Evolutionary conservation across 2,888 invertebrate genomes (phyloP).

Genomic region (Dyspetes luteomarginatus): DNA sequence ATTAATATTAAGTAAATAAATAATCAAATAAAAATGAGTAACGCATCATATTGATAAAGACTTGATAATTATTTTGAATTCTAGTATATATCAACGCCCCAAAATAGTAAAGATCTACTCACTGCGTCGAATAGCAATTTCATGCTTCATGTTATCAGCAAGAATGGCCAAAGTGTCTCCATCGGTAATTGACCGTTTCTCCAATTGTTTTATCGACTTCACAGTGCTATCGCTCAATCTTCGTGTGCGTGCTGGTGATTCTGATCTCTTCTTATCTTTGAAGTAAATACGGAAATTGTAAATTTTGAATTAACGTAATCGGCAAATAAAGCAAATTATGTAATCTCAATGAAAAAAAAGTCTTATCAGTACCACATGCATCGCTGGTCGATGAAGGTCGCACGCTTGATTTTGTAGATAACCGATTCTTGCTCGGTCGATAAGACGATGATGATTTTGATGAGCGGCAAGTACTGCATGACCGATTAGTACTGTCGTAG

Average conservation of each 20-base stretch:
- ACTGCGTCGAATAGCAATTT: constrained; percentile 43
- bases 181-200: not conserved
- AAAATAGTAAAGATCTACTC: not conserved
- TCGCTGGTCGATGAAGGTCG: constrained; percentile 55
- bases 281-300: not conserved
- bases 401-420: constrained; percentile 22
- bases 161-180: constrained; percentile 48
- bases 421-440: constrained; percentile 9
- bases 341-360: too few relatives aligned
- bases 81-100: not conserved
- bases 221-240: constrained; percentile 24
- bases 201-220: constrained; percentile 12
- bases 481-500: not conserved
- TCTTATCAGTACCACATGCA: constrained; percentile 7
- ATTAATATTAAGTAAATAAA: not conserved
- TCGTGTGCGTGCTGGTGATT: constrained; percentile 11
- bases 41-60: too few relatives aligned
- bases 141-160: constrained; percentile 47
- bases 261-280: constrained; percentile 14
- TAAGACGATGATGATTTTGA: constrained; percentile 12
- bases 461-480: constrained; percentile 52
- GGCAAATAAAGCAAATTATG: too few relatives aligned
- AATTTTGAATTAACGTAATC: not conserved
- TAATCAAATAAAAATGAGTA: too few relatives aligned
- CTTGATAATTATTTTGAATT: not conserved